These are phyloP conservation scores for Struthidea cinerea DNA, from an alignment of 2,113 vertebrate genomes.

Conservation along the genomic window DNA sequence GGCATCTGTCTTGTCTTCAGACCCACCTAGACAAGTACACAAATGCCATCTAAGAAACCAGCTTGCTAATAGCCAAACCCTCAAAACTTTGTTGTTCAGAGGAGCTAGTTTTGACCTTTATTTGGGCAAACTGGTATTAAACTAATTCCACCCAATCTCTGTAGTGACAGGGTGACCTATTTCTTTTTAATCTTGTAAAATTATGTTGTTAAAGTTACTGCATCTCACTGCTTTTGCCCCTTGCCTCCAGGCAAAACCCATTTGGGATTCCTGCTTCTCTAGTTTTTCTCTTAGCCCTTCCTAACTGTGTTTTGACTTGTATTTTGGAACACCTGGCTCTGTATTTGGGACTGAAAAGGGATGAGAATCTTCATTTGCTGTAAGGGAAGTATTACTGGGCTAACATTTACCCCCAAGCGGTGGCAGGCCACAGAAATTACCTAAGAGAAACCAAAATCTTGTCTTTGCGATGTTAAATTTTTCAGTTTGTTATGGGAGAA, in stretches of 20 bases:
- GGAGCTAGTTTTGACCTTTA: not conserved
- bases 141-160: not conserved
- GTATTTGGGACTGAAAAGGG: not conserved
- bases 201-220: slow-evolving; percentile 4
- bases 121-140: not conserved
- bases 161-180: slow-evolving; percentile 14
- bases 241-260: slow-evolving; percentile 8
- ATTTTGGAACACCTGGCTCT: slow-evolving; percentile 4
- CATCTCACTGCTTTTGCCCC: not conserved
- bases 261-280: slow-evolving; percentile 25
- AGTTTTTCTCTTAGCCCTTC: not conserved
- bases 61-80: not conserved
- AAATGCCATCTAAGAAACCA: not conserved
- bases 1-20: not conserved
- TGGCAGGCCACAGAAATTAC: not conserved
- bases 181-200: slow-evolving; percentile 30
- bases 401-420: not conserved
- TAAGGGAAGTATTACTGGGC: not conserved
- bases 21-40: not conserved
- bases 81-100: not conserved
- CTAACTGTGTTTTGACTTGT: slow-evolving; percentile 11
- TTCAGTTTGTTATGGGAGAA: not conserved
- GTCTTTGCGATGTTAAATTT: not conserved
- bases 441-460: not conserved
- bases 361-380: not conserved